A percentile compares a stretch with the other conserved stretches of the same genome.
Evolutionary conservation across 2,888 invertebrate species (phyloP).

Genomic region (Dexiosoma caninum): DNA sequence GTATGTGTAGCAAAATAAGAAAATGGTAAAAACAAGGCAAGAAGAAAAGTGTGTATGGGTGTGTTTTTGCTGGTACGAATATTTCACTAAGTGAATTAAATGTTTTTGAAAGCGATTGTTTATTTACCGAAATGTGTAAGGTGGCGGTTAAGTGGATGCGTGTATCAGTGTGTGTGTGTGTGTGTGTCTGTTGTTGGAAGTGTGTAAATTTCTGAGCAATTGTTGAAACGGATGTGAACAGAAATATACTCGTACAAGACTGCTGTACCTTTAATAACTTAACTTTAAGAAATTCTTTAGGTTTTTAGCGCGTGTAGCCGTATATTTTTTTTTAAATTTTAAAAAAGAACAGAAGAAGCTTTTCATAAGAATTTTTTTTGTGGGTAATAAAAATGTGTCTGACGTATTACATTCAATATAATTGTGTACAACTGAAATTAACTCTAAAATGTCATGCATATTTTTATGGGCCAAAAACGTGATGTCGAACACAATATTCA

Average conservation of each 20-base stretch:
- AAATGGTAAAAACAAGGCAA: not conserved
- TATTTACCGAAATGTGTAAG: too few species aligned
- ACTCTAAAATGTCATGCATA: too few species aligned
- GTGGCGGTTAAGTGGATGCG: not conserved
- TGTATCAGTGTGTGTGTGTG: not conserved
- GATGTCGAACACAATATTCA: too few species aligned
- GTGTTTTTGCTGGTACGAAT: not conserved
- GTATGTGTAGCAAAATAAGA: not conserved
- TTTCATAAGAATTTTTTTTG: too few species aligned
- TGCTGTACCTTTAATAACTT: slow-evolving; percentile 23
- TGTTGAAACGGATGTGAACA: slow-evolving; percentile 1
- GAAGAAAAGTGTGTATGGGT: not conserved
- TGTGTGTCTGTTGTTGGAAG: not conserved
- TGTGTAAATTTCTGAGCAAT: not conserved
- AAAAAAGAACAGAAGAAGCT: too few species aligned
- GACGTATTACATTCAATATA: too few species aligned
- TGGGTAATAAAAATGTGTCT: too few species aligned
- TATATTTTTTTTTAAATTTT: too few species aligned
- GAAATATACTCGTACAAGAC: not conserved
- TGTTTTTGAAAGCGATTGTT: slow-evolving; percentile 10
- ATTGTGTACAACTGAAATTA: too few species aligned
- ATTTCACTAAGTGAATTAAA: slow-evolving; percentile 20
- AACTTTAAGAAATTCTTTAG: slow-evolving; percentile 6
- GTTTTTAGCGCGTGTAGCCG: not conserved
- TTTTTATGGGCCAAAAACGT: too few species aligned